These are phyloP conservation scores for Zingel zingel DNA, from an alignment of 2,113 vertebrate genomes.

Conservation along the genomic window DNA sequence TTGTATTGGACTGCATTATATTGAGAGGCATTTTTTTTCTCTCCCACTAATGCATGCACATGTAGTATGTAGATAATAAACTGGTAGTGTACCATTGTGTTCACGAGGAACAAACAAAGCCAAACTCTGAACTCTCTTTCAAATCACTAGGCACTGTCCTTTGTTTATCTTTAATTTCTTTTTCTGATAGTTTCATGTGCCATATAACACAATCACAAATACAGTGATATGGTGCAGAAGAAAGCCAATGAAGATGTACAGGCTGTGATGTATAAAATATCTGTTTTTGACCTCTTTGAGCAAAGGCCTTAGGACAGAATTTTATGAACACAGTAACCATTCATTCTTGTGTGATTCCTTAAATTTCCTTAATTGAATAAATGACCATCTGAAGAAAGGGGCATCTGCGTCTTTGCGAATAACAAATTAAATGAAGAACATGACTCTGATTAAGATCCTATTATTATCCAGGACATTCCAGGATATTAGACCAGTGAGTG, in stretches of 20 bases:
- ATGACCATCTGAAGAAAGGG: slow-evolving; percentile 60
- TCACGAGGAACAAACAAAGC: no score
- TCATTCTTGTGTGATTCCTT: slow-evolving; percentile 46
- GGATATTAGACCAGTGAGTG: slow-evolving; percentile 79
- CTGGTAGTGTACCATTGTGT: no score
- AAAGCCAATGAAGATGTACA: not conserved
- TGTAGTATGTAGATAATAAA: no score
- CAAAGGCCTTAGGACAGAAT: slow-evolving; percentile 17
- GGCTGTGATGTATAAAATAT: not conserved
- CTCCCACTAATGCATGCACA: no score
- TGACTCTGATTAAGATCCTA: slow-evolving; percentile 83
- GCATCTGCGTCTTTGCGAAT: slow-evolving; percentile 61
- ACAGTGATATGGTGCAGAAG: not conserved
- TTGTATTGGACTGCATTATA: no score
- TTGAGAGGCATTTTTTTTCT: no score
- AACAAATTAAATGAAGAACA: slow-evolving; percentile 84
- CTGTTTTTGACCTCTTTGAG: not conserved
- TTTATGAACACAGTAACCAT: slow-evolving; percentile 24
- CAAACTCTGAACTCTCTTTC: no score
- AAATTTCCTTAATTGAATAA: slow-evolving; percentile 68
- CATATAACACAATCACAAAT: not conserved
- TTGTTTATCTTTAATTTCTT: no score
- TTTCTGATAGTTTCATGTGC: no score
- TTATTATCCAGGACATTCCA: slow-evolving; percentile 85
- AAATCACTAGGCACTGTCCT: no score